Percentiles rank a stretch among this genome's conserved stretches.
These are phyloP conservation scores for Drosophila oshimai DNA, from an alignment of 1,140 invertebrate species.

Conservation along the genomic window DNA sequence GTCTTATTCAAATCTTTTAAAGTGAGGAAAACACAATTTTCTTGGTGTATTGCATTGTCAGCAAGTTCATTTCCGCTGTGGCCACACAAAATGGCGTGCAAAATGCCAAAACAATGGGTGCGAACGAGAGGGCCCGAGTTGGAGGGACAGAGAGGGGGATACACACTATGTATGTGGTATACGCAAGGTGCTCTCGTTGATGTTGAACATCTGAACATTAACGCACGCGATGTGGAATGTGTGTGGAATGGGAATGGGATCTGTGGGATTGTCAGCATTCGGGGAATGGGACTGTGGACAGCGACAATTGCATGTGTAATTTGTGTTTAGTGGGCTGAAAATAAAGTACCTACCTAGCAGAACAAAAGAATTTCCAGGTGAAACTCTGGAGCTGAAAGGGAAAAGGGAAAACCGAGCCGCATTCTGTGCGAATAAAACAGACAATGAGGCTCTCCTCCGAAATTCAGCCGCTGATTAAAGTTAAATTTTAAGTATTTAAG, in stretches of 20 bases:
- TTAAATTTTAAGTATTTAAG: neutral
- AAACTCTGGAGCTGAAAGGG: neutral
- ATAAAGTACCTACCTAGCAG: neutral
- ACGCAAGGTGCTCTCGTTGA: conserved; percentile 7
- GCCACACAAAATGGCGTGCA: conserved; percentile 45
- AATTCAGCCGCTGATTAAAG: neutral
- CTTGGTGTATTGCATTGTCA: conserved; percentile 23
- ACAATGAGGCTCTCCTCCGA: neutral
- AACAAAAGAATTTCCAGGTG: conserved; percentile 22
- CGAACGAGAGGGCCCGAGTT: neutral
- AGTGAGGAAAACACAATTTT: neutral
- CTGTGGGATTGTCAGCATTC: conserved; percentile 21
- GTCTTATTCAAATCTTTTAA: neutral
- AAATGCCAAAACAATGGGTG: conserved; percentile 20
- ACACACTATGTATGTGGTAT: no score
- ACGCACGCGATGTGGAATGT: conserved; percentile 35
- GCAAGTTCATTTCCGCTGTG: conserved; percentile 43
- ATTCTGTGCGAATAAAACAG: neutral
- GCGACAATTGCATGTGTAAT: conserved; percentile 45
- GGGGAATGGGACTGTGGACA: conserved; percentile 9
- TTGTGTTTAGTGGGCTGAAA: conserved; percentile 43
- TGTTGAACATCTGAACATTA: conserved; percentile 40
- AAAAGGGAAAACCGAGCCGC: neutral
- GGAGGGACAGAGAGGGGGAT: neutral
- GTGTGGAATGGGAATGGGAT: conserved; percentile 1